Evolutionary conservation across 2,888 invertebrate species (phyloP).

Genomic region (Athripsodes cinereus): DNA sequence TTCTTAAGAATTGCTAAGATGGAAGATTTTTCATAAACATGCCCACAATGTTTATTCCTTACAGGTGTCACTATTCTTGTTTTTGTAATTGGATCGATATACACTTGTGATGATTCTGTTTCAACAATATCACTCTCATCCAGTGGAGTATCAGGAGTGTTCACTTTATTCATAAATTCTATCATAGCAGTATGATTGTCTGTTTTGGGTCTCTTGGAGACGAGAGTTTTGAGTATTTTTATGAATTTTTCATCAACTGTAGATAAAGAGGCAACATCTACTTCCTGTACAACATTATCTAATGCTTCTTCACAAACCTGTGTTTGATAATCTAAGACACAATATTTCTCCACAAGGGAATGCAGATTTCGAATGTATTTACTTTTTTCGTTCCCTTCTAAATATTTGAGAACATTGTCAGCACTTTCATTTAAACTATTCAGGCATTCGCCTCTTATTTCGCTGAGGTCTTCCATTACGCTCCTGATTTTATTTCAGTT

Average conservation of each 20-base stretch:
- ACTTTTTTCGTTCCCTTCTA: constrained; percentile 7
- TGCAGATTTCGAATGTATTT: constrained; percentile 7
- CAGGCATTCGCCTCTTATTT: constrained; percentile 8
- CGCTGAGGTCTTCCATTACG: constrained; percentile 6
- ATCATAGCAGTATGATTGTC: not conserved
- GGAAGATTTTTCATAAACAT: constrained; percentile 17
- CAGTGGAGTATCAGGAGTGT: not conserved
- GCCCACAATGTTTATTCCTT: constrained; percentile 14
- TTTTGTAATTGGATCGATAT: constrained; percentile 17
- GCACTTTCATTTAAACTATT: not conserved
- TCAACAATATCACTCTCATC: constrained; percentile 9
- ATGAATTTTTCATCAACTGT: constrained; percentile 10
- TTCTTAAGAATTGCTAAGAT: constrained; percentile 5
- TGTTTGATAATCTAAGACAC: constrained; percentile 11
- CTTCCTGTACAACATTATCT: constrained; percentile 1
- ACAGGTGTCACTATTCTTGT: constrained; percentile 12
- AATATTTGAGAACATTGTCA: constrained; percentile 13
- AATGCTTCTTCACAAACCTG: constrained; percentile 13
- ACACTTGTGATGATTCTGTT: constrained; percentile 11
- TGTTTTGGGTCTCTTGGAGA: constrained; percentile 7
- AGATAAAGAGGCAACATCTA: not conserved
- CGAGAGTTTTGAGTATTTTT: constrained; percentile 8
- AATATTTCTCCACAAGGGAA: constrained; percentile 9
- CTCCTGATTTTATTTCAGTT: no score
- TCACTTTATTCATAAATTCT: not conserved